These are phyloP conservation scores for Barypeithes pellucidus DNA, from an alignment of 2,888 invertebrate species.

Conservation along the genomic window DNA sequence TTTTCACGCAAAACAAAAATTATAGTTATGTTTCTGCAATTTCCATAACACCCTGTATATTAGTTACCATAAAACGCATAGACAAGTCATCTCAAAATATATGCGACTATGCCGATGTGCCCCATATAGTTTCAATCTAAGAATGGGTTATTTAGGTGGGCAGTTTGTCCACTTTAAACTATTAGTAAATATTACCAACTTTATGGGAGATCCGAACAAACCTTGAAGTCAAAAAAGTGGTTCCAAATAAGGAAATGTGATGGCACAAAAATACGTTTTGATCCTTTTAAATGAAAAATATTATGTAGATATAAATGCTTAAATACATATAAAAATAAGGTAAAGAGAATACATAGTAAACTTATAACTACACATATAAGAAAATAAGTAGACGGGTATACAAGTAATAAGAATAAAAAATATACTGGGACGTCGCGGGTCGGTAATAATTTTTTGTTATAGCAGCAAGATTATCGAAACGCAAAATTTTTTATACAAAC, in stretches of 20 bases:
- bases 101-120: not conserved
- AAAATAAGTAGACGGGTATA: constrained; percentile 11
- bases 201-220: not conserved
- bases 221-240: not conserved
- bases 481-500: not conserved
- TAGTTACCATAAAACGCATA: no score
- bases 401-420: constrained; percentile 10
- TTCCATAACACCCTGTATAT: no score
- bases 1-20: no score
- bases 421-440: constrained; percentile 1
- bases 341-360: not conserved
- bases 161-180: no score
- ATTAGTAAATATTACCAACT: not conserved
- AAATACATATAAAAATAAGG: constrained; percentile 3
- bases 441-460: not conserved
- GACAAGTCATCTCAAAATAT: not conserved
- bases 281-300: constrained; percentile 12
- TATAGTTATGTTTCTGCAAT: no score
- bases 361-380: constrained; percentile 16
- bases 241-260: not conserved
- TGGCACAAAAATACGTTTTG: constrained; percentile 8
- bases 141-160: not conserved
- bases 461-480: not conserved
- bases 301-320: constrained; percentile 3
- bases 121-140: not conserved